These are phyloP conservation scores for Bos indicus DNA, from an alignment of 2,113 vertebrate species.

Conservation along the genomic window DNA sequence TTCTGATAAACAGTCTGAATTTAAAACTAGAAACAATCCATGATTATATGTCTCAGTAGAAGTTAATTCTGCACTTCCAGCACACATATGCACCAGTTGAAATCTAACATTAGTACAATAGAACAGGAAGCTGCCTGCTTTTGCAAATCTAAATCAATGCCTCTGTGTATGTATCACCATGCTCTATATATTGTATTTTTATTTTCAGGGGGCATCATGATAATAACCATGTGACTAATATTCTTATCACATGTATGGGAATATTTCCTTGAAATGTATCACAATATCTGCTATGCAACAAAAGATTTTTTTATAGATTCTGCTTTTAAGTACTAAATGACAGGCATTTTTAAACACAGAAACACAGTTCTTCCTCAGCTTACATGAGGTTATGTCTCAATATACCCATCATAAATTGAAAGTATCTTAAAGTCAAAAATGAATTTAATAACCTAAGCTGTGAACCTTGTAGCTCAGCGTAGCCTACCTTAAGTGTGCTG, in stretches of 20 bases:
- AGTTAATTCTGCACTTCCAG: background rate
- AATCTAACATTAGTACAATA: background rate
- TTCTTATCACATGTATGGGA: background rate
- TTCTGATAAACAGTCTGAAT: background rate
- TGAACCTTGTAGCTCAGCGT: rapidly evolving
- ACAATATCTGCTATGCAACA: background rate
- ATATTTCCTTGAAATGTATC: background rate
- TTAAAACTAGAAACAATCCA: background rate
- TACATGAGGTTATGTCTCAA: background rate
- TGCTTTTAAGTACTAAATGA: background rate
- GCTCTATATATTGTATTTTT: background rate
- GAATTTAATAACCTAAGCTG: background rate
- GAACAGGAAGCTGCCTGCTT: background rate
- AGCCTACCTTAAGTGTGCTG: background rate
- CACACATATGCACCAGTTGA: background rate
- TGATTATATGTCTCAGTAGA: background rate
- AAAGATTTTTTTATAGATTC: background rate
- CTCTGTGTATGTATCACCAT: background rate
- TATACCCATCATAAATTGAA: background rate
- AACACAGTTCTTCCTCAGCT: background rate
- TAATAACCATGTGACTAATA: background rate
- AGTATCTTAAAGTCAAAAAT: background rate
- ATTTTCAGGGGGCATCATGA: background rate
- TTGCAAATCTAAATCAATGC: background rate
- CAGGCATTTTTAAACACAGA: background rate